These are phyloP conservation scores for Drosophila teissieri DNA, from an alignment of 1,140 invertebrate genomes.

Conservation along the genomic window DNA sequence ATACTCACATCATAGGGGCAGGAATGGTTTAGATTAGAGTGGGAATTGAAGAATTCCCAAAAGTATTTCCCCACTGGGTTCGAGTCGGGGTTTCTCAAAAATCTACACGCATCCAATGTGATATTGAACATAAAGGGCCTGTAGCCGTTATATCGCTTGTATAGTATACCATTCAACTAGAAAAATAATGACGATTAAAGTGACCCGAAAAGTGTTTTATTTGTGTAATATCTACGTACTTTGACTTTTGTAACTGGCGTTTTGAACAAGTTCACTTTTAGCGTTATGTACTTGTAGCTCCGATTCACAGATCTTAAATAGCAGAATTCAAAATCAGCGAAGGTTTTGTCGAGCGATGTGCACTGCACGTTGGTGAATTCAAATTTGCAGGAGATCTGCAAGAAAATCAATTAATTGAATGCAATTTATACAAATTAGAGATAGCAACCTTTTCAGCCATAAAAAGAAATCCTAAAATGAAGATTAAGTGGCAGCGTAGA, in stretches of 20 bases:
- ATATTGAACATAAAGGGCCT: neutral
- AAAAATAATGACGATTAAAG: neutral
- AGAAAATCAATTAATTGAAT: neutral
- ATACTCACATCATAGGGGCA: neutral
- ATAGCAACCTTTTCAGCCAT: neutral
- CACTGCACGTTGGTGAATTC: neutral
- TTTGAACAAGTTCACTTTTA: neutral
- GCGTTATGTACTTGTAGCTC: neutral
- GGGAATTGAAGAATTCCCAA: neutral
- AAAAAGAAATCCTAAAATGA: neutral
- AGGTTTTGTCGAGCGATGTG: neutral
- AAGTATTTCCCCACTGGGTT: neutral
- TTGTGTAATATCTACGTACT: neutral
- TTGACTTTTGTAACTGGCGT: neutral
- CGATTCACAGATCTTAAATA: neutral
- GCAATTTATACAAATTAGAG: too few species aligned
- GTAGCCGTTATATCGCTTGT: neutral
- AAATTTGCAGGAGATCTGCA: neutral
- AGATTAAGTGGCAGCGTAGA: neutral
- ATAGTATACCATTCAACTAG: neutral
- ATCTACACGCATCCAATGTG: slow-evolving; percentile 1
- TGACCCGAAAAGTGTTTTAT: neutral
- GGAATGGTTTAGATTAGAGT: neutral
- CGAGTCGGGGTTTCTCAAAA: neutral
- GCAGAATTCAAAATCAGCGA: neutral